Base-by-base conservation (phyloP, 30 jellyfish, hydroid and myxozoan genomes). In the Mastigias papua region DNA sequence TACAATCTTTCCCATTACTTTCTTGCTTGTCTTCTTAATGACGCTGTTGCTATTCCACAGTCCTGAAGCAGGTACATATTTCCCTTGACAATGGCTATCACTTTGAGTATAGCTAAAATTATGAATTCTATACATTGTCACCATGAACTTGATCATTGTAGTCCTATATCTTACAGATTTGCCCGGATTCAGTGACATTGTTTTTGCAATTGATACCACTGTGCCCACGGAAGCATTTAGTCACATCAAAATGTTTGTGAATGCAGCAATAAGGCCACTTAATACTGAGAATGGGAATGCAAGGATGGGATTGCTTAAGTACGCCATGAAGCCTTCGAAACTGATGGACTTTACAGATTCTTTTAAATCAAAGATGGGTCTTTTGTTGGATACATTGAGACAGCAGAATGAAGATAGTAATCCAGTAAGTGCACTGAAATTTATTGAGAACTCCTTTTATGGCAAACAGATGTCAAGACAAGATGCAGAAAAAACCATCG, bases 151-250 rank as follows among this genome's bases (percentile, higher is more conserved):
- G n/a, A n/a, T n/a, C n/a, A n/a, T n/a, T n/a, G n/a, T n/a, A n/a
- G 54, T 42, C 7, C 7, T 42, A 4, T 42, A 4, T 15, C 48
- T 46, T 23, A 29, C 35, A 90, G 97, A 80, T n/a, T 46, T 73
- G 0, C n/a, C 87, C 50, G 90, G 82, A 17, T 8, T 21, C 26
- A 51, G 80, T 19, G 87, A 80, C 62, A 72, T 90, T 31, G 93
- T 90, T 11, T 90, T 20, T 69, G 86, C 93, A 4, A 48, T 90
- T 65, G 97, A 90, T 50, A 61, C 28, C 16, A 48, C 97, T 0
- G 21, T 73, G 11, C 29, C 87, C 10, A 30, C 64, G 48, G 86
- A 58, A 48, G 86, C 22, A 0, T 75, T 87, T 26, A 19, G 34
- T 22, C 81, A 62, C 4, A 27, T 76, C 81, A 87, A 87, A 30